These are phyloP conservation scores for Cyclura pinguis DNA, from an alignment of 2,797 vertebrate species.

Conservation along the genomic window DNA sequence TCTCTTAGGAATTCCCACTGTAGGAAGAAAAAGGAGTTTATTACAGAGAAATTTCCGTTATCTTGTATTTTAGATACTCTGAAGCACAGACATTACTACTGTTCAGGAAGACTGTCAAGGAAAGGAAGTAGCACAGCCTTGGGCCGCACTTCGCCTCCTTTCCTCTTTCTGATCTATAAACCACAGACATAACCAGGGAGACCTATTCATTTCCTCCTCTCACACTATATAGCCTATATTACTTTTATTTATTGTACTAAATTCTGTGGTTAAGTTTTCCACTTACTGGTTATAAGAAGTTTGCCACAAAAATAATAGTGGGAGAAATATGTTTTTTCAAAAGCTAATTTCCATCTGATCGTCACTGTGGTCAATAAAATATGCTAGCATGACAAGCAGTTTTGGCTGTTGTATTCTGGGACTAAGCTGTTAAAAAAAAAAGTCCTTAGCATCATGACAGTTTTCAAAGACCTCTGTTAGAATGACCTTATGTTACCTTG, in stretches of 20 bases:
- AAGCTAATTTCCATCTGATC: no score
- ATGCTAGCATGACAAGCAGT: not conserved
- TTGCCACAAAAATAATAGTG: not conserved
- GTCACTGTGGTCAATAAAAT: no score
- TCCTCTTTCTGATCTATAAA: not conserved
- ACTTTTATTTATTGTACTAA: not conserved
- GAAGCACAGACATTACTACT: not conserved
- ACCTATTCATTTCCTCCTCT: not conserved
- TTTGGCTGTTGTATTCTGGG: not conserved
- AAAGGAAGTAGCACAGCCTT: not conserved
- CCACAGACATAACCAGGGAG: not conserved
- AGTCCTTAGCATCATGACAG: not conserved
- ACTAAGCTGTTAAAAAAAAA: not conserved
- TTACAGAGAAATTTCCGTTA: no score
- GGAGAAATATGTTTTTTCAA: no score
- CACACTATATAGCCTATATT: not conserved
- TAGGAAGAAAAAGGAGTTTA: no score
- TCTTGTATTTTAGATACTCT: no score
- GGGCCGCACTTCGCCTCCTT: not conserved
- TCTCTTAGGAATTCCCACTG: no score
- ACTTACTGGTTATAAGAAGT: not conserved
- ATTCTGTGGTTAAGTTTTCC: not conserved
- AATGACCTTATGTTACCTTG: not conserved
- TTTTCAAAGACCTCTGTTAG: not conserved
- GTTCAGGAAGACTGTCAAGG: not conserved